Conservation (phyloP, 1,140 invertebrate genomes). For the Pseudomyrmex concolor region DNA sequence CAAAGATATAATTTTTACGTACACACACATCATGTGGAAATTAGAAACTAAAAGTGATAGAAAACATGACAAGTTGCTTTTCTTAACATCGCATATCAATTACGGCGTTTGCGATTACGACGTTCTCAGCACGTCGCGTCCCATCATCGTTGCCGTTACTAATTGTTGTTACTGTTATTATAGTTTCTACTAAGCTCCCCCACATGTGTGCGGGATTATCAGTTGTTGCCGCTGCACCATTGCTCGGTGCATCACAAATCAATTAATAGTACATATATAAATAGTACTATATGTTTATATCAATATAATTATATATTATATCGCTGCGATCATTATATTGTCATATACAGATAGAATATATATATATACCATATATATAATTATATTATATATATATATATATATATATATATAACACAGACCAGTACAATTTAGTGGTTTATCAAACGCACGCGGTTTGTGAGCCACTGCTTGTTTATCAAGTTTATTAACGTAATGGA, state of each 20-base stretch:
- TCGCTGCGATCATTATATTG: neutral
- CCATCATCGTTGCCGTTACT: neutral
- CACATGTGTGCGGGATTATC: neutral
- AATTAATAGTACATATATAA: constrained; percentile 8
- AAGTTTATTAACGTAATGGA: too few species aligned
- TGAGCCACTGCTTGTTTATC: too few species aligned
- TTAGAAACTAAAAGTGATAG: neutral
- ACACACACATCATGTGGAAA: too few species aligned
- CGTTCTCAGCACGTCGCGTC: neutral
- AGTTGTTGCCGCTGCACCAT: constrained; percentile 9
- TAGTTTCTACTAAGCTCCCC: constrained; percentile 18
- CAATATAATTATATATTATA: constrained; percentile 5
- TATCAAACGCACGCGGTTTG: too few species aligned
- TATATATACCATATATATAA: neutral
- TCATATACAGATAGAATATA: neutral
- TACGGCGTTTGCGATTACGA: neutral
- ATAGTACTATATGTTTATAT: constrained; percentile 27
- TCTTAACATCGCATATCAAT: neutral
- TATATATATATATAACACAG: neutral
- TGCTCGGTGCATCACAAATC: constrained; percentile 1
- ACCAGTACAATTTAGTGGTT: too few species aligned
- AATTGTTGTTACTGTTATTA: constrained; percentile 1
- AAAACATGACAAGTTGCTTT: neutral
- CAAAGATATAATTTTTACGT: too few species aligned
- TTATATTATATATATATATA: neutral